phyloP scores from a whole-genome alignment of 2,888 invertebrate species.

The Acholoe squamosa region DNA sequence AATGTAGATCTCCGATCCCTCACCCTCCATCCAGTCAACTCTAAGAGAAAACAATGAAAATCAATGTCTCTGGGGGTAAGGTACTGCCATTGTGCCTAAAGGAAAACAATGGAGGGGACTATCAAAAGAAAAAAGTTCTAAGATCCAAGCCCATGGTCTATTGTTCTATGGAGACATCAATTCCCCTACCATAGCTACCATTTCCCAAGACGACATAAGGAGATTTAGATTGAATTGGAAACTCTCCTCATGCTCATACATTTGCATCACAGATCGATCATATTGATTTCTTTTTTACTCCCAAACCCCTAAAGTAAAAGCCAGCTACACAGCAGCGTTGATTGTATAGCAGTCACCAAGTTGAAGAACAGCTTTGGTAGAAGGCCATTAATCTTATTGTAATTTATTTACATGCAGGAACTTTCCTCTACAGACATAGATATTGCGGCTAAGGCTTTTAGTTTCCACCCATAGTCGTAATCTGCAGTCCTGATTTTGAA shows the following conservation, averaged over 20 bases:
- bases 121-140: constrained; percentile 11
- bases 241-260: not conserved
- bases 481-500: no score
- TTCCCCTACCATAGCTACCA: not conserved
- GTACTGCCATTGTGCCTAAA: not conserved
- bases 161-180: constrained; percentile 1
- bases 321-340: not conserved
- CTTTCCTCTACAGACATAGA: not conserved
- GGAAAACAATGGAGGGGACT: not conserved
- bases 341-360: not conserved
- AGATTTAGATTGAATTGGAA: not conserved
- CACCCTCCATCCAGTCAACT: not conserved
- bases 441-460: no score
- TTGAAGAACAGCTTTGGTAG: not conserved
- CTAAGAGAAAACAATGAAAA: not conserved
- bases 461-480: no score
- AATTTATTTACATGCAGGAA: not conserved
- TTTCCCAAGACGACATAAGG: not conserved
- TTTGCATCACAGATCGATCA: constrained; percentile 27
- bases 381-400: not conserved
- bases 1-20: not conserved
- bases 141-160: not conserved
- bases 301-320: not conserved
- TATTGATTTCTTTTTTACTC: not conserved
- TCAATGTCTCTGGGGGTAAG: not conserved